Conservation (phyloP, 2,113 vertebrate species). For the Misgurnus mizolepis region DNA sequence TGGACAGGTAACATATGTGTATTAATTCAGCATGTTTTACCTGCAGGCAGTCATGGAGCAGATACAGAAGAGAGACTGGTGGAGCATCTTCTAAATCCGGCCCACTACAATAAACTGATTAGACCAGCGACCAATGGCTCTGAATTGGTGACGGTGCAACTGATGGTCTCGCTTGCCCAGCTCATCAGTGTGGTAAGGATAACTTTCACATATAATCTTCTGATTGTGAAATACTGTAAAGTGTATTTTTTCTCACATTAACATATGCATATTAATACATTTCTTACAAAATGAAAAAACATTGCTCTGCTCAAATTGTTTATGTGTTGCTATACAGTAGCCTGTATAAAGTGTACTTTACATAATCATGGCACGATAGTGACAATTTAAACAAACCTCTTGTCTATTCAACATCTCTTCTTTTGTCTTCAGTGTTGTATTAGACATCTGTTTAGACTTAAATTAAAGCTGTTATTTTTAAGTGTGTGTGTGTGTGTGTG, state of each 20-base stretch:
- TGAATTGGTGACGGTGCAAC: slow-evolving; percentile 90
- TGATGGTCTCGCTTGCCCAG: slow-evolving; percentile 94
- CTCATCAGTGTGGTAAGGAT: slow-evolving; percentile 96
- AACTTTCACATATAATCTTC: neutral
- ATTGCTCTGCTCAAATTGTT: too few species aligned
- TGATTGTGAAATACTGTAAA: too few species aligned
- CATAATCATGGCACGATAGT: neutral
- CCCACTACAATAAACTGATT: slow-evolving; percentile 95
- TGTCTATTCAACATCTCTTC: neutral
- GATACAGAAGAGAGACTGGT: slow-evolving; percentile 93
- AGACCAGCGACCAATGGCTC: slow-evolving; percentile 92
- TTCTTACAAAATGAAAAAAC: too few species aligned
- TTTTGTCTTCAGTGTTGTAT: too few species aligned
- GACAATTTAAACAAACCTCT: neutral
- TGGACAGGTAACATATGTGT: neutral
- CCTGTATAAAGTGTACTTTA: neutral
- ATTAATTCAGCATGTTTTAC: neutral
- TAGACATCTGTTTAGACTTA: too few species aligned
- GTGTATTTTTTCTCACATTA: too few species aligned
- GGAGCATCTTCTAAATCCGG: slow-evolving; percentile 88
- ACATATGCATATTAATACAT: too few species aligned
- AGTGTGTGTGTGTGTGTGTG: too few species aligned
- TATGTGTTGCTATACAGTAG: neutral
- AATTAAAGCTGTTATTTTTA: too few species aligned
- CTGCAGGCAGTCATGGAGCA: slow-evolving; percentile 78